Percentiles rank a stretch among this genome's conserved stretches.
These are phyloP conservation scores for Cepaea nemoralis DNA, from an alignment of 1,140 invertebrate species.

Conservation along the genomic window DNA sequence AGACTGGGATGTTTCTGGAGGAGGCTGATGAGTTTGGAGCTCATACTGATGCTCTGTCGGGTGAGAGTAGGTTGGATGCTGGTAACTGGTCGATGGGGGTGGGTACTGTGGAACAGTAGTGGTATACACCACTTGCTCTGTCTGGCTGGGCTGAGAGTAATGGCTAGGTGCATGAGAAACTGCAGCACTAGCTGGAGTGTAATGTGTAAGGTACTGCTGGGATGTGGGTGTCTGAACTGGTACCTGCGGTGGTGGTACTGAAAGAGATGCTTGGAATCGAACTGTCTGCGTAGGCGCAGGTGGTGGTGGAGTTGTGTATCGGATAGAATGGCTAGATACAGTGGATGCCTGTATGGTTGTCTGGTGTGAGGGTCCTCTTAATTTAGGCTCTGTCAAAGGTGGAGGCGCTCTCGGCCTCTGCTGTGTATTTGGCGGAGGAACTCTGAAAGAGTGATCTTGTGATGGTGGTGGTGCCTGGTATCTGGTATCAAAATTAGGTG, in stretches of 20 bases:
- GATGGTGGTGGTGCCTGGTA: not conserved
- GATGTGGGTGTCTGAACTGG: not conserved
- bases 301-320: not conserved
- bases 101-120: not conserved
- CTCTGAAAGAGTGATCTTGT: not conserved
- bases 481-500: not conserved
- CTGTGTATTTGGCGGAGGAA: not conserved
- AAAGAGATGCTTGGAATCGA: not conserved
- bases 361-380: not conserved
- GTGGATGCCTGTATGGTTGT: not conserved
- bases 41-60: not conserved
- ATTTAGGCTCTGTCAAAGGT: conserved; percentile 5
- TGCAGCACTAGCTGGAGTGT: not conserved
- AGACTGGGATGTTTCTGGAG: not conserved
- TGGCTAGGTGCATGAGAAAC: not conserved
- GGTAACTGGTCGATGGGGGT: not conserved
- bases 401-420: not conserved
- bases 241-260: not conserved
- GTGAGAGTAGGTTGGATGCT: not conserved
- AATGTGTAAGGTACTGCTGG: conserved; percentile 3
- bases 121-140: not conserved
- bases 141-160: conserved; percentile 14
- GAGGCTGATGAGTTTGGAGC: not conserved
- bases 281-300: not conserved
- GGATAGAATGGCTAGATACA: not conserved